A percentile compares a stretch with the other conserved stretches of the same genome.
Evolutionary conservation across 2,797 vertebrate genomes (phyloP).

Genomic region (Nothura maculosa): DNA sequence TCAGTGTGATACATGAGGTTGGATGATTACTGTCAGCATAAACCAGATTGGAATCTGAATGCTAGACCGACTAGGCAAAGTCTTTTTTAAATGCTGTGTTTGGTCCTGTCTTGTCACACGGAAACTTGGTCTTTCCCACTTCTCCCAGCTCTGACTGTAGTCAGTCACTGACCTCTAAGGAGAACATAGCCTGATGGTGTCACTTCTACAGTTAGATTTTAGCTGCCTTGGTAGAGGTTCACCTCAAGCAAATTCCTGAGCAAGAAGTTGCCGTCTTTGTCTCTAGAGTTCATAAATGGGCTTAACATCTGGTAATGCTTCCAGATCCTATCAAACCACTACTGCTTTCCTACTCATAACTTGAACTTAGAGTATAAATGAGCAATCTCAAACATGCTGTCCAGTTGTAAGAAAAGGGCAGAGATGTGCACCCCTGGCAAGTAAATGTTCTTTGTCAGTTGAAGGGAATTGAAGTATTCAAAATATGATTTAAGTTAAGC

Average conservation of each 20-base stretch:
- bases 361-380: background rate
- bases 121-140: background rate
- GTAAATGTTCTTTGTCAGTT: background rate
- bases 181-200: background rate
- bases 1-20: background rate
- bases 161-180: no score
- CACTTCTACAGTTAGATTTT: background rate
- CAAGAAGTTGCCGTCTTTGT: background rate
- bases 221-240: background rate
- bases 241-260: background rate
- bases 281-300: background rate
- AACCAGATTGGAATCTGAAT: background rate
- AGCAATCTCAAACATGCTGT: background rate
- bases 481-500: background rate
- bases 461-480: background rate
- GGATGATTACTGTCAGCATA: background rate
- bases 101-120: background rate
- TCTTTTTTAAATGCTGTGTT: background rate
- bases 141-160: background rate
- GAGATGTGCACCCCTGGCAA: no score
- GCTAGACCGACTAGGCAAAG: background rate
- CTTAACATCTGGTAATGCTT: background rate
- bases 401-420: background rate
- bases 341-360: background rate
- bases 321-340: background rate